Evolutionary conservation across 2,113 vertebrate species (phyloP), one percentile per base, ranked within the genome.

Genomic region (Nycticryphes semicollaris): DNA sequence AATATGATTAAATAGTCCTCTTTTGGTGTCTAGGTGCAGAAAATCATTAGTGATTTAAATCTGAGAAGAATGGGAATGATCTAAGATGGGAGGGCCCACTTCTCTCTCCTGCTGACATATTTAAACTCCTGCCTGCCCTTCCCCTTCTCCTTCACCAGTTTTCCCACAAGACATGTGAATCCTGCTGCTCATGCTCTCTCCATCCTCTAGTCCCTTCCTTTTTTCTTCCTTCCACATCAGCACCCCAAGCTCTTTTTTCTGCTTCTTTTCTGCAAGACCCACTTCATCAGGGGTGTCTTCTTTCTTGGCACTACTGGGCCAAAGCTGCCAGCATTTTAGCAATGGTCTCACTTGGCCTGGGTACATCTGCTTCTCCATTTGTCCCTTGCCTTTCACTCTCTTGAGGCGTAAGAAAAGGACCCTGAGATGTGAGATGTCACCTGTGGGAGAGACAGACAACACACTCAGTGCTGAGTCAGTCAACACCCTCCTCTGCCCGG

Each of bases 381-480:
- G 2, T 39, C 27, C 27, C 10, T 73, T 62, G 24, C 12, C 19
- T 48, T 53, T 73, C 27, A 24, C 12, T 35, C 83, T 84, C 7
- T 6, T 6, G 4, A 7, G 22, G 19, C 0, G 0, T 7, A 62
- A 79, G 19, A 57, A 53, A 74, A 39, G 91, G 18, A 47, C 3
- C 4, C 33, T 7, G 31, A n/a, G n/a, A n/a, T n/a, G n/a, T 39
- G 39, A 73, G 7, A 18, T 10, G 14, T 20, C 24, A 72, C 12
- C 19, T 9, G 4, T 0, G 2, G 6, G 6, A 47, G 14, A 64
- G 20, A 56, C 1, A 0, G 10, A 13, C 6, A 59, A 63, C 0
- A 1, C 10, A 11, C 18, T 77, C 23, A 33, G 10, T 2, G 1
- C 5, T 19, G 19, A 53, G 41, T 59, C 50, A 57, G 15, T 39